Conservation (phyloP, 2,888 invertebrate species). For the Apocheima hispidaria region DNA sequence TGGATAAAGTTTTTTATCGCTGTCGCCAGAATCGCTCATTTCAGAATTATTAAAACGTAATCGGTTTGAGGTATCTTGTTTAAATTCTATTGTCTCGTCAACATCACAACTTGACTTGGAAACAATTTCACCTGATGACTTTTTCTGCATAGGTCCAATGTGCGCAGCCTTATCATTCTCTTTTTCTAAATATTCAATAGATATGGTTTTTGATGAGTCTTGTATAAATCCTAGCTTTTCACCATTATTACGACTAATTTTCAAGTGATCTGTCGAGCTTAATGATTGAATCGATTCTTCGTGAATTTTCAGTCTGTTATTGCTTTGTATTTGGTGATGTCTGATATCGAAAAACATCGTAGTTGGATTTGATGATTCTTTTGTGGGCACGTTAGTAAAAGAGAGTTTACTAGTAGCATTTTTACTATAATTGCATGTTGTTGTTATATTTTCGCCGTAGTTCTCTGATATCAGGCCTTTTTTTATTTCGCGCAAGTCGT, state of each 20-base stretch:
- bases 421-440: background rate
- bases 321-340: background rate
- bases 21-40: background rate
- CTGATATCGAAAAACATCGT: background rate
- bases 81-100: background rate
- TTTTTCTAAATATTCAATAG: background rate
- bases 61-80: background rate
- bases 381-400: background rate
- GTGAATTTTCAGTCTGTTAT: background rate
- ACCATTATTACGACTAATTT: background rate
- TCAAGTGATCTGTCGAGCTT: background rate
- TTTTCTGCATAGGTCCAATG: background rate
- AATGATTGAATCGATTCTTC: background rate
- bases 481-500: too few relatives aligned
- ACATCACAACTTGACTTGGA: background rate
- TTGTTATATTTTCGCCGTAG: background rate
- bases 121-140: background rate
- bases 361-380: background rate
- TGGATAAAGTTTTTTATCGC: conserved; percentile 9
- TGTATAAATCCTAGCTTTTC: background rate
- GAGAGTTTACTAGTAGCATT: background rate
- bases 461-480: background rate
- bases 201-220: background rate
- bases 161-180: background rate
- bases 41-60: background rate